Base-by-base conservation (phyloP, 2,113 vertebrate species). In the Callionymus lyra region DNA sequence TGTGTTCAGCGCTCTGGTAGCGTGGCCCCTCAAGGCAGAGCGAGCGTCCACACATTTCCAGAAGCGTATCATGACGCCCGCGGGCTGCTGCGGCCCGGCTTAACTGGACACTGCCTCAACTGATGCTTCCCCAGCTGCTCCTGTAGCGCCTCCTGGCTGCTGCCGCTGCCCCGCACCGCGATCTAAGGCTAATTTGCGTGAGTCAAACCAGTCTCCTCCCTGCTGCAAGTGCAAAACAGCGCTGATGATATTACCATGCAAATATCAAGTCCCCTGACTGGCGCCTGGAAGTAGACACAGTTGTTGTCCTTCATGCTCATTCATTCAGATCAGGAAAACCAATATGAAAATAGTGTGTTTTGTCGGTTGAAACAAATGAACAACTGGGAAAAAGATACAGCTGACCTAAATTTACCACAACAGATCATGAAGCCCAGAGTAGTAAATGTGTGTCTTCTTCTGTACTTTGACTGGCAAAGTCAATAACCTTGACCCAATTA, bases 321-420 rank as follows among this genome's bases (percentile, higher is more conserved):
- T n/a, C 16, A 4, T 39, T 54, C 13, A 42, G 34, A 50, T 48
- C 63, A 69, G 74, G 70, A 76, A n/a, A 75, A 60, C 59, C 77
- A 70, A 74, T 59, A 80, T 76, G 73, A 53, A 80, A 82, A 82
- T 74, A 47, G 4, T 2, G 1, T 27, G 3, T 38, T 77, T 74
- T 77, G 60, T 65, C 59, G 72, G 17, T 27, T 27, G 8, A 27
- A 27, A 8, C 21, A 27, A 27, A 27, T 27, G 21, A 27, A 27
- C 21, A 27, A 27, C 48, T 53, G 8, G 1, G 14, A 35, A 41
- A n/a, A 52, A 60, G 53, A 69, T 65, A 63, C 67, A 63, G 31
- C 10, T 33, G 38, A 50, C 36, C 33, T 18, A 16, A 43, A 9
- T 53, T 14, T 27, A 27, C 21, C 21, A 27, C 21, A 27, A 27